Evolutionary conservation across 2,113 vertebrate species (phyloP).

Genomic region (Indicator indicator): DNA sequence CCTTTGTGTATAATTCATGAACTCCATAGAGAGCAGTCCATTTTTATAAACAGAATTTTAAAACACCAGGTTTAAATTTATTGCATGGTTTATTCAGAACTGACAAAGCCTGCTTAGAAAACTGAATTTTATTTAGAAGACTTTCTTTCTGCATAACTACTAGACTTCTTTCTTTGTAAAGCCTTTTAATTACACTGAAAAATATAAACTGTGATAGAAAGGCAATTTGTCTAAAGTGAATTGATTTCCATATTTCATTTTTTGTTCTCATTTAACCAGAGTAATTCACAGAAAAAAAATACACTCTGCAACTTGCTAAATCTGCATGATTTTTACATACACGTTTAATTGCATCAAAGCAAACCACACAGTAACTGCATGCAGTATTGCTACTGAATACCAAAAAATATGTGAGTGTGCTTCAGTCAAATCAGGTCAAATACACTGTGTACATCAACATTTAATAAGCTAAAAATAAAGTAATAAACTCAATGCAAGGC

Average conservation of each 20-base stretch:
- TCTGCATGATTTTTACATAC: neutral
- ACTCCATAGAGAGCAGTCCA: neutral
- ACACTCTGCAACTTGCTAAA: neutral
- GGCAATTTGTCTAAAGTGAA: neutral
- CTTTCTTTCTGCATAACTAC: neutral
- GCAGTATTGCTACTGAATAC: neutral
- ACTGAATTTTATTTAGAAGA: slow-evolving; percentile 10
- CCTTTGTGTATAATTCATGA: slow-evolving; percentile 42
- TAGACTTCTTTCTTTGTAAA: slow-evolving; percentile 5
- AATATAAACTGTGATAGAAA: neutral
- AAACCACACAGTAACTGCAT: neutral
- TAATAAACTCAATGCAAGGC: neutral
- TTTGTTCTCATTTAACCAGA: neutral
- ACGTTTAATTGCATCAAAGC: neutral
- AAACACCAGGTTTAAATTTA: slow-evolving; percentile 45
- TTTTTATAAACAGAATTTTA: slow-evolving; percentile 57
- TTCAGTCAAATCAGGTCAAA: neutral
- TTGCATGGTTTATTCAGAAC: slow-evolving; percentile 32
- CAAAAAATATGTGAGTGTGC: neutral
- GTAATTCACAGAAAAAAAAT: neutral
- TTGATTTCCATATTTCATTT: neutral
- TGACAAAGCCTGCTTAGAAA: slow-evolving; percentile 58
- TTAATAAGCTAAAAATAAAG: neutral
- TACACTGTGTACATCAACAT: neutral
- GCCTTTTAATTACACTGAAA: neutral